Percentiles rank a stretch among this genome's conserved stretches.
Conservation (phyloP, 2,888 invertebrate species). For the Oligia latruncula region DNA sequence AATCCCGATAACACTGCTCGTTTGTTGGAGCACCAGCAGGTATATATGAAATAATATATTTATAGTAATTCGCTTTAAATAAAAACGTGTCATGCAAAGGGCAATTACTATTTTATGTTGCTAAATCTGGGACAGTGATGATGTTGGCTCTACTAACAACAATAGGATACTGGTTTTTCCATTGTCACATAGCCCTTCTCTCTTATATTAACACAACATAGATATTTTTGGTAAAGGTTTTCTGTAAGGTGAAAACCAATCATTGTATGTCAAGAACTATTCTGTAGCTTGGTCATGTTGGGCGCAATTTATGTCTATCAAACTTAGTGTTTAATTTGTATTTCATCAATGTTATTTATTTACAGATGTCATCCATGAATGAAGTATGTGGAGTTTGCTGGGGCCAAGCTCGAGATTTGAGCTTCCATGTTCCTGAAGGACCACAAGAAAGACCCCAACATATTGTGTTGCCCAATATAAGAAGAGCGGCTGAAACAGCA, state of each 20-base stretch:
- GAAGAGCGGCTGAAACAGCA: too few species aligned
- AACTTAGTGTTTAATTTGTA: too few species aligned
- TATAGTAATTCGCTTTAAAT: neutral
- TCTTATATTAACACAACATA: neutral
- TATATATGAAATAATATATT: neutral
- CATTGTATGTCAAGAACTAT: too few species aligned
- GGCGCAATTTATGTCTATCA: too few species aligned
- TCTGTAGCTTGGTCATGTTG: too few species aligned
- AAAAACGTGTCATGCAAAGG: neutral
- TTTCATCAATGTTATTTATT: too few species aligned
- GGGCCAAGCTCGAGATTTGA: too few species aligned
- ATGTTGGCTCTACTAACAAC: slow-evolving; percentile 6
- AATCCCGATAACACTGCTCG: neutral
- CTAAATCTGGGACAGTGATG: neutral
- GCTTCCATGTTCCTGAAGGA: too few species aligned
- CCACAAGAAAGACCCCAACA: too few species aligned
- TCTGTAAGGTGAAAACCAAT: neutral
- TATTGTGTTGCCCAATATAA: too few species aligned
- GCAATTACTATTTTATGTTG: neutral
- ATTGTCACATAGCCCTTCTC: neutral
- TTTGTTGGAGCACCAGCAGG: slow-evolving; percentile 14
- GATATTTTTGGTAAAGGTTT: neutral
- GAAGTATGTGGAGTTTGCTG: too few species aligned
- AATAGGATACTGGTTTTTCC: neutral
- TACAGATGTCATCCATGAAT: too few species aligned